A percentile compares a stretch with the other conserved stretches of the same genome.
These are phyloP conservation scores for Eufriesea mexicana DNA, from an alignment of 1,140 invertebrate genomes.

Conservation along the genomic window DNA sequence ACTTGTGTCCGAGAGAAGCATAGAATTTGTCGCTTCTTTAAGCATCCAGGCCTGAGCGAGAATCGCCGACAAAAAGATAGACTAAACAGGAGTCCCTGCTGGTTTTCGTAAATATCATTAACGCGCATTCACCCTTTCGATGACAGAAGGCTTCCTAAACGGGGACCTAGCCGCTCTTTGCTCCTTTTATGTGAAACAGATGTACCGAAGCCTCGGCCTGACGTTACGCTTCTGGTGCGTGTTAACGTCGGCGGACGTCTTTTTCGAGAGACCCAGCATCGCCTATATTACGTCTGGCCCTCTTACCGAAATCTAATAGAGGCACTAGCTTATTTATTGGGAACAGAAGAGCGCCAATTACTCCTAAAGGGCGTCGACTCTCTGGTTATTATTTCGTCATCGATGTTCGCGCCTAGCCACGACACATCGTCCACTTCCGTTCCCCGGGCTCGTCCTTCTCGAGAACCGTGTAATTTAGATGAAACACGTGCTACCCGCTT, in stretches of 20 bases:
- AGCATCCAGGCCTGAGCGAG: background rate
- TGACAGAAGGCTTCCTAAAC: constrained; percentile 59
- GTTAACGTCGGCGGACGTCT: constrained; percentile 61
- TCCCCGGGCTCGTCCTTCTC: constrained; percentile 15
- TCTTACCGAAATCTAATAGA: constrained; percentile 43
- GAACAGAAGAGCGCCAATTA: constrained; percentile 67
- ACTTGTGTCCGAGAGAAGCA: background rate
- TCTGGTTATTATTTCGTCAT: constrained; percentile 66
- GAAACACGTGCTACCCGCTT: constrained; percentile 55
- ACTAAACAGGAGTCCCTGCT: constrained; percentile 54
- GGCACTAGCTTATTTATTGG: constrained; percentile 69
- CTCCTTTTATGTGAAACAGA: constrained; percentile 73
- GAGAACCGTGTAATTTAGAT: constrained; percentile 58
- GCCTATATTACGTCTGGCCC: constrained; percentile 49
- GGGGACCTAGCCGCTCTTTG: constrained; percentile 32
- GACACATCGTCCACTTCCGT: constrained; percentile 56
- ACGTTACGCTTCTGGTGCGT: constrained; percentile 57
- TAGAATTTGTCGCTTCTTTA: background rate
- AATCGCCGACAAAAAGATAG: constrained; percentile 33
- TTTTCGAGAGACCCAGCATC: constrained; percentile 49
- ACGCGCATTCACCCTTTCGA: constrained; percentile 56
- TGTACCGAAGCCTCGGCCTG: constrained; percentile 54
- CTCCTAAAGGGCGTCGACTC: constrained; percentile 53
- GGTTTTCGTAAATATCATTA: constrained; percentile 54
- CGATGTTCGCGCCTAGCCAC: constrained; percentile 8